A percentile compares a stretch with the other conserved stretches of the same genome.
Conservation (phyloP, 2,888 invertebrate species). For the Aleiodes testaceus region DNA sequence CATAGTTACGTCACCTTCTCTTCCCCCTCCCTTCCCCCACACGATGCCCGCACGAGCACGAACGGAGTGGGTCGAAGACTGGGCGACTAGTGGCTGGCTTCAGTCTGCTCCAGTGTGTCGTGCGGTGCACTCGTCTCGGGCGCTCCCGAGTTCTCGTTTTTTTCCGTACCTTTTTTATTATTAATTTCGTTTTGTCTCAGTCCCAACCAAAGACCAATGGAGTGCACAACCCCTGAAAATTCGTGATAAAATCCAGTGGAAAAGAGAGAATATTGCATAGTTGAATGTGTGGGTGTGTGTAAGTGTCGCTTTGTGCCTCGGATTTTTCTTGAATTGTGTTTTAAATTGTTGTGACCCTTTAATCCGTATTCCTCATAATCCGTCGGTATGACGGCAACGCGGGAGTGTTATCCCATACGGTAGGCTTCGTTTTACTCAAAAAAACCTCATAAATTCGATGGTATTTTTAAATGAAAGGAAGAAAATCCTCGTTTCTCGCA, state of each 20-base stretch:
- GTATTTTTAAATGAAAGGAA: no score
- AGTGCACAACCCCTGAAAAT: no score
- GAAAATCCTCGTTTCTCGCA: slow-evolving; percentile 21
- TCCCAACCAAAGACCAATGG: no score
- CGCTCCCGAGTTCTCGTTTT: slow-evolving; percentile 6
- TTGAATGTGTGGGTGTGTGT: slow-evolving; percentile 44
- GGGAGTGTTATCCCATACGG: slow-evolving; percentile 70
- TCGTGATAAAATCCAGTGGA: no score
- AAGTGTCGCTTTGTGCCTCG: slow-evolving; percentile 45
- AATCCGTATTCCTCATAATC: slow-evolving; percentile 21
- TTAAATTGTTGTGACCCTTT: slow-evolving; percentile 7
- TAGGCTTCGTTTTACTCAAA: slow-evolving; percentile 55
- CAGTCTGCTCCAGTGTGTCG: slow-evolving; percentile 61
- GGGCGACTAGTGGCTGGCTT: slow-evolving; percentile 40
- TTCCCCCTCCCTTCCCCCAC: no score
- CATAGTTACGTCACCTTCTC: no score
- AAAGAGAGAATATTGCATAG: slow-evolving; percentile 38
- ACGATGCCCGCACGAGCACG: no score
- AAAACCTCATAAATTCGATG: slow-evolving; percentile 42
- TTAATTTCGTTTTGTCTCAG: no score
- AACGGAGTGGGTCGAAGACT: slow-evolving; percentile 45
- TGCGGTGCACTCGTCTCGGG: slow-evolving; percentile 60
- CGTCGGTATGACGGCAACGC: slow-evolving; percentile 66
- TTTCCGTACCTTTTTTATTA: slow-evolving; percentile 26
- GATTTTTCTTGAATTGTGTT: slow-evolving; percentile 4